Percentiles rank a stretch among this genome's conserved stretches.
Conservation (phyloP, 2,888 invertebrate genomes). For the Patella ulyssiponensis region DNA sequence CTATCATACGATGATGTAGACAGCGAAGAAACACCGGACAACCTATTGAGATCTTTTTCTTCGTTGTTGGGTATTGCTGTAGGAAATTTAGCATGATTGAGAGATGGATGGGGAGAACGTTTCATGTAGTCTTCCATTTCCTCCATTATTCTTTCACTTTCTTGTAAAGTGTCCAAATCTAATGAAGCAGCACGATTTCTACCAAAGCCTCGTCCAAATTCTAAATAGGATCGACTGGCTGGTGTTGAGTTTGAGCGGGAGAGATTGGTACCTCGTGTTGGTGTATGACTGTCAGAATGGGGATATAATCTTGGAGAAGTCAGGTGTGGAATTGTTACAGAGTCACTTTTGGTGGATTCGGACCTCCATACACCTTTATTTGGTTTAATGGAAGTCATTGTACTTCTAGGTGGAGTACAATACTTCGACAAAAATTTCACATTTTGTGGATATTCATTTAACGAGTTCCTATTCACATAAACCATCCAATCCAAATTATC, state of each 20-base stretch:
- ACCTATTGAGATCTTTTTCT: constrained; percentile 43
- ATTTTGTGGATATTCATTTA: constrained; percentile 27
- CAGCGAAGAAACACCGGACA: constrained; percentile 53
- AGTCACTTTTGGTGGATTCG: not conserved
- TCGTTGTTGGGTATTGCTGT: constrained; percentile 33
- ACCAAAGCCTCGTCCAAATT: not conserved
- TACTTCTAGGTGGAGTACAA: constrained; percentile 45
- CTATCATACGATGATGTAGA: constrained; percentile 63
- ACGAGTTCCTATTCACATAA: constrained; percentile 58
- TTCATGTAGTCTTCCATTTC: constrained; percentile 66
- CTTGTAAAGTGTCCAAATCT: constrained; percentile 42
- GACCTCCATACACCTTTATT: not conserved
- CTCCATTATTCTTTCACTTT: constrained; percentile 58
- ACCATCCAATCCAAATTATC: constrained; percentile 63
- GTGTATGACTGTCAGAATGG: constrained; percentile 8
- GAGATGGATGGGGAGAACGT: constrained; percentile 44
- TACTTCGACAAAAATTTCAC: constrained; percentile 36
- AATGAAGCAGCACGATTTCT: constrained; percentile 41
- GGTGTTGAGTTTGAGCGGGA: constrained; percentile 38
- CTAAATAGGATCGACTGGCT: constrained; percentile 11
- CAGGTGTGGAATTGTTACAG: not conserved
- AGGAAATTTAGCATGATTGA: constrained; percentile 50
- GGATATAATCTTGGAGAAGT: constrained; percentile 3
- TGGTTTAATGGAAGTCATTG: constrained; percentile 33
- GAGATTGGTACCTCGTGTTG: constrained; percentile 13